Conservation (phyloP, 2,888 invertebrate genomes). For the Miltochrista miniata region DNA sequence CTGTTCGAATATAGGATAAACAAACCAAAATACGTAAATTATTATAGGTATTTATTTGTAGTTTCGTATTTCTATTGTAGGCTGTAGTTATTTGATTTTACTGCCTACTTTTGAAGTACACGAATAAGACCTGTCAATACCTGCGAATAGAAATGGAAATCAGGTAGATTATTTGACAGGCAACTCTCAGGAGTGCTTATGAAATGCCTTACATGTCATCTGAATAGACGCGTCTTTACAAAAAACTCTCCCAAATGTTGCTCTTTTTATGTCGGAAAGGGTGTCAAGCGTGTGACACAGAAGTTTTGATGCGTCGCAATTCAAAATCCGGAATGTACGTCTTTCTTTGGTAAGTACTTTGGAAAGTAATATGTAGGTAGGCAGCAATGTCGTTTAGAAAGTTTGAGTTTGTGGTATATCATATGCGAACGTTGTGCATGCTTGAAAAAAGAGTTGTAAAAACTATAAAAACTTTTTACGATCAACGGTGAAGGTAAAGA, state of each 20-base stretch:
- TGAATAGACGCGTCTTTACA: conserved; percentile 9
- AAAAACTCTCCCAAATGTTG: conserved; percentile 8
- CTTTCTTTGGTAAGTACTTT: conserved; percentile 7
- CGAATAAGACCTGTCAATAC: neutral
- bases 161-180: conserved; percentile 11
- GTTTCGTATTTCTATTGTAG: neutral
- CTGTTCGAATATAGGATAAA: too few relatives aligned
- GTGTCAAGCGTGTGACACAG: conserved; percentile 28
- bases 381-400: too few relatives aligned
- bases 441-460: too few relatives aligned
- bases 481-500: too few relatives aligned
- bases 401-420: too few relatives aligned
- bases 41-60: too few relatives aligned
- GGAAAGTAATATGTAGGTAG: too few relatives aligned
- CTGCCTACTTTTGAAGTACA: neutral
- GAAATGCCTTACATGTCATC: conserved; percentile 8
- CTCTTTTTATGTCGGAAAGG: conserved; percentile 24
- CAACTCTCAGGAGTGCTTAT: conserved; percentile 4
- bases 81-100: neutral
- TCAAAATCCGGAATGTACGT: conserved; percentile 8
- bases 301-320: conserved; percentile 17
- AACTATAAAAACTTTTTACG: too few relatives aligned
- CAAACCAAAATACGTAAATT: too few relatives aligned
- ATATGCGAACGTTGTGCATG: too few relatives aligned
- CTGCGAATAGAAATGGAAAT: conserved; percentile 8